A percentile compares a stretch with the other conserved stretches of the same genome.
These are phyloP conservation scores for Alethe castanea DNA, from an alignment of 2,113 vertebrate species.

Conservation along the genomic window DNA sequence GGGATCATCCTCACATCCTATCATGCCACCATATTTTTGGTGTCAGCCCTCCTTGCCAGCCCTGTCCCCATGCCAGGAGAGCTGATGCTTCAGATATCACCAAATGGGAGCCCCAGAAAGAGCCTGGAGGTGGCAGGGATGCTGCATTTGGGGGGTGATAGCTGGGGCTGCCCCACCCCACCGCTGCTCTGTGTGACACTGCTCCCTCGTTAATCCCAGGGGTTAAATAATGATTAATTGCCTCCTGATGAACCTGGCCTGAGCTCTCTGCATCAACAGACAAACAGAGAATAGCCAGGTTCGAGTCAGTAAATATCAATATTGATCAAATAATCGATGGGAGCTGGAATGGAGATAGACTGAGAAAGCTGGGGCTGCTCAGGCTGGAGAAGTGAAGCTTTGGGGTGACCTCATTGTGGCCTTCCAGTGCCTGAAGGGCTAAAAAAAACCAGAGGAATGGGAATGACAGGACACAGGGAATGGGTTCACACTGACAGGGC, in stretches of 20 bases:
- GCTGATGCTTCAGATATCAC: background rate
- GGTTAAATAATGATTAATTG: background rate
- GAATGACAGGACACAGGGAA: no score
- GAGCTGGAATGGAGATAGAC: background rate
- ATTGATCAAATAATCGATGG: background rate
- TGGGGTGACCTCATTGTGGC: background rate
- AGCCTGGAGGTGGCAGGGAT: background rate
- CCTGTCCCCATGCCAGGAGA: background rate
- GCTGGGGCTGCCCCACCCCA: background rate
- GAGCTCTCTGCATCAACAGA: background rate
- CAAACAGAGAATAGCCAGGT: background rate
- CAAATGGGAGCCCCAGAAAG: rapidly evolving
- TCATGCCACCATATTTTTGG: rapidly evolving
- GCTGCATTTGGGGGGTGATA: background rate
- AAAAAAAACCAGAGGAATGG: background rate
- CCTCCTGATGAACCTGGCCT: background rate
- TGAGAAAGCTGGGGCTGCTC: background rate
- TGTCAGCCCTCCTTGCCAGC: background rate
- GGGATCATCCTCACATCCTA: no score
- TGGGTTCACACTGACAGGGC: background rate
- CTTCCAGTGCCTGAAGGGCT: background rate
- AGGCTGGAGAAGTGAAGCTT: background rate
- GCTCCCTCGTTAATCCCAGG: background rate
- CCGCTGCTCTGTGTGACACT: background rate
- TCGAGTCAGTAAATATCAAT: background rate